A percentile compares a stretch with the other conserved stretches of the same genome.
phyloP scores from a whole-genome alignment of 2,797 vertebrate genomes.

The Syngnathus acus region DNA sequence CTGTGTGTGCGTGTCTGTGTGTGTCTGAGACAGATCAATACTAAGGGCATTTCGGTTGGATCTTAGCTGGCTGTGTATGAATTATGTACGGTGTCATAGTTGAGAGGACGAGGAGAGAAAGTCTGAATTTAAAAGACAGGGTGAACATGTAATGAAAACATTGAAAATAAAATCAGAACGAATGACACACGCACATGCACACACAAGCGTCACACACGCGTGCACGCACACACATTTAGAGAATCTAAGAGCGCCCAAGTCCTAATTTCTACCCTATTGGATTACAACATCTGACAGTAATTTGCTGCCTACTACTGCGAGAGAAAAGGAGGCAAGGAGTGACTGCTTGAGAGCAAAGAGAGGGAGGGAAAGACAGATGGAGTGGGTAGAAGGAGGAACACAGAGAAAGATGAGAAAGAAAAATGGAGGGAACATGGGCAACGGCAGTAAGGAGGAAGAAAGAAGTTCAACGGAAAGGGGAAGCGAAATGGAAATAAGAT shows the following conservation, averaged over 20 bases:
- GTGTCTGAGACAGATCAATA: conserved; percentile 52
- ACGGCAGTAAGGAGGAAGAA: conserved; percentile 8
- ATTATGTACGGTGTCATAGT: conserved; percentile 60
- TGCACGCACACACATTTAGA: conserved; percentile 28
- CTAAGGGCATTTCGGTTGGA: conserved; percentile 53
- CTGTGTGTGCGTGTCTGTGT: conserved; percentile 7
- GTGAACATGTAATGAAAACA: conserved; percentile 12
- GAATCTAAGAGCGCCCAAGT: conserved; percentile 61
- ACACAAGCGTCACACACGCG: background rate
- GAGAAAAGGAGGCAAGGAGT: conserved; percentile 31
- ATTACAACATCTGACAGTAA: conserved; percentile 97
- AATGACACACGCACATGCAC: background rate
- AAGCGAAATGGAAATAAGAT: conserved; percentile 7
- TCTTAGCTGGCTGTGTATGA: conserved; percentile 49
- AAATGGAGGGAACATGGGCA: conserved; percentile 7
- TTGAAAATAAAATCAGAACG: conserved; percentile 13
- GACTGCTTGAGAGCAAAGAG: conserved; percentile 14
- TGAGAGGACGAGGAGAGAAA: conserved; percentile 4
- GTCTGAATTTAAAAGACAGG: conserved; percentile 11
- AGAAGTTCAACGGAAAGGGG: conserved; percentile 2
- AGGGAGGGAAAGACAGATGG: conserved; percentile 32
- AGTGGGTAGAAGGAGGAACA: conserved; percentile 17
- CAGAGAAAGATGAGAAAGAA: conserved; percentile 13
- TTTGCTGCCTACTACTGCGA: conserved; percentile 81
- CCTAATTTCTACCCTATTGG: conserved; percentile 90